These are phyloP conservation scores for Leptopilina myrica DNA, from an alignment of 2,888 invertebrate species.

Conservation along the genomic window DNA sequence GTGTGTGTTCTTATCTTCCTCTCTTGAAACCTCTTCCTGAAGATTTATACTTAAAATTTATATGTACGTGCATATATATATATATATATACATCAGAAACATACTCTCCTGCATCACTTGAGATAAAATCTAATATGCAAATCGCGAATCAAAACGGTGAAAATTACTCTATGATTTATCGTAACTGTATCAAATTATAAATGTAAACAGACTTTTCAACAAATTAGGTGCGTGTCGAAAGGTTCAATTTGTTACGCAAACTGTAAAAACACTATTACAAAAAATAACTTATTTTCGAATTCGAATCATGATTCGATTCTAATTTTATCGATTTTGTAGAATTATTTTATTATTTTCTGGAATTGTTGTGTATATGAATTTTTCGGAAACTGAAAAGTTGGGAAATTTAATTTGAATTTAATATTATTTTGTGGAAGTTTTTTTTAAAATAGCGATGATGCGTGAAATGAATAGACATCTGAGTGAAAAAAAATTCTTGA, in stretches of 20 bases:
- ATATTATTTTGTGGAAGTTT: too few relatives aligned
- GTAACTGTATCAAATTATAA: neutral
- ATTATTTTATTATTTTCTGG: too few relatives aligned
- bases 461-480: neutral
- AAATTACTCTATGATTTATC: slow-evolving; percentile 18
- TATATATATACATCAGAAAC: too few relatives aligned
- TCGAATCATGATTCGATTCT: too few relatives aligned
- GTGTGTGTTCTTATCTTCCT: slow-evolving; percentile 10
- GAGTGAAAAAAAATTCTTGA: too few relatives aligned
- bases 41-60: slow-evolving; percentile 11
- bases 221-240: slow-evolving; percentile 6
- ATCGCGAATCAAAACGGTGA: slow-evolving; percentile 12
- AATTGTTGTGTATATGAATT: too few relatives aligned
- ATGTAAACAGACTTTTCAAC: neutral
- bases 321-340: too few relatives aligned
- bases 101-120: neutral
- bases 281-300: neutral
- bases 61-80: too few relatives aligned
- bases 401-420: too few relatives aligned
- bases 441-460: too few relatives aligned
- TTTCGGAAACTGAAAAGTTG: too few relatives aligned
- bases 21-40: slow-evolving; percentile 29
- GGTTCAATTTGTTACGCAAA: neutral
- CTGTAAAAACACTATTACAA: neutral
- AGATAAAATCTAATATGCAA: slow-evolving; percentile 33